These are phyloP conservation scores for Hemaris fuciformis DNA, from an alignment of 2,888 invertebrate genomes.

Conservation along the genomic window DNA sequence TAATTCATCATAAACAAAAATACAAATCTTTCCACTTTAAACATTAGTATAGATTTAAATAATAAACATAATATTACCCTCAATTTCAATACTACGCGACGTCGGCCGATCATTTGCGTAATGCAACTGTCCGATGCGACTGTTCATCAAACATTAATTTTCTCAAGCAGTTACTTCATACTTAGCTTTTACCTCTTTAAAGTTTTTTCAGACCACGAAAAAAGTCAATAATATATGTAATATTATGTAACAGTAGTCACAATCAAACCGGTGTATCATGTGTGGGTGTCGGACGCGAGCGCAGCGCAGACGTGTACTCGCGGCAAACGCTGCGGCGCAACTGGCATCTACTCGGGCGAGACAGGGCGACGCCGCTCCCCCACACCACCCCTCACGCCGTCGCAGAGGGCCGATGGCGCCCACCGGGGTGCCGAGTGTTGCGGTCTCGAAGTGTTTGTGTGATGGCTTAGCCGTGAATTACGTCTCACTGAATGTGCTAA, in stretches of 20 bases:
- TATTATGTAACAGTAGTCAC: slow-evolving; percentile 70
- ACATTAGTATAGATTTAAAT: too few species aligned
- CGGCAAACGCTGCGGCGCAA: slow-evolving; percentile 70
- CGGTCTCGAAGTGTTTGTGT: neutral
- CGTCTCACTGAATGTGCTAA: neutral
- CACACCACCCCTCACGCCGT: slow-evolving; percentile 33
- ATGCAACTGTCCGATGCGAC: neutral
- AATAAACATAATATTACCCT: too few species aligned
- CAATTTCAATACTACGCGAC: neutral
- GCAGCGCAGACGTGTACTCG: slow-evolving; percentile 49
- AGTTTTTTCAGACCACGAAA: neutral
- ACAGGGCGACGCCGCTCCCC: slow-evolving; percentile 38
- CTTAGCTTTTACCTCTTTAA: slow-evolving; percentile 5
- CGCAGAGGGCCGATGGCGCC: slow-evolving; percentile 59
- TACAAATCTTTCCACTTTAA: too few species aligned
- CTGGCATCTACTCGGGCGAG: slow-evolving; percentile 48
- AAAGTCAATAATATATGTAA: slow-evolving; percentile 18
- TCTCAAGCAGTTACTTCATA: neutral
- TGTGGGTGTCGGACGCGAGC: slow-evolving; percentile 45
- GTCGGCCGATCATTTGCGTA: neutral
- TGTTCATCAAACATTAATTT: neutral
- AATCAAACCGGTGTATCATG: slow-evolving; percentile 54
- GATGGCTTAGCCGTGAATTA: neutral
- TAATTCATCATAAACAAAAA: too few species aligned
- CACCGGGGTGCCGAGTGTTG: slow-evolving; percentile 42